Base-by-base conservation (phyloP, 2,888 invertebrate genomes). In the Labia minor region DNA sequence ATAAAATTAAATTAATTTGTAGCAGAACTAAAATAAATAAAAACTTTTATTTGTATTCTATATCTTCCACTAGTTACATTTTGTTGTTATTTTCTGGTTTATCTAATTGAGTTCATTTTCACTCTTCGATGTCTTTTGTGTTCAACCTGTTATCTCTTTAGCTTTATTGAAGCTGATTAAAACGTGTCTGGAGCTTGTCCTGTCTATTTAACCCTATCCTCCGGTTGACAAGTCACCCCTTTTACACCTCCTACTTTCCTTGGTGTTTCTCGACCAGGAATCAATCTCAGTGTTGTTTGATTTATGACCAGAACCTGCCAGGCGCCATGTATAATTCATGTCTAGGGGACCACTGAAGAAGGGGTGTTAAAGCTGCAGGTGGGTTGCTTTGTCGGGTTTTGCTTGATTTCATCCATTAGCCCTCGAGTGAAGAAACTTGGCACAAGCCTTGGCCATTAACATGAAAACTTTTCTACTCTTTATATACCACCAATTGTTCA, bases 241-340 rank as follows among this genome's bases (percentile, higher is more conserved):
- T 26, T 26, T 26, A 26, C 26, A 26, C 49, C 49, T 49, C 49
- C 26, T 6, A 6, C 26, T 26, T 26, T 26, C 26, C 4, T 26
- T 26, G 26, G 26, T 26, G 26, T 26, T 49, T 49, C 49, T 49
- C 49, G 49, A 14, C n/a, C 49, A 49, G 49, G 49, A 49, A 49
- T 49, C 49, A 49, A 49, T 49, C 49, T 49, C 49, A 14, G 49
- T 16, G 49, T 2, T 49, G 49, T 49, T 49, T 49, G 49, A 49
- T 49, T 49, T 49, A 49, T 49, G 49, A 49, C 49, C 49, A 49
- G 49, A 49, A 16, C n/a, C 49, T 49, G 49, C n/a, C 49, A 49
- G 49, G 49, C 49, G 49, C 49, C 49, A 49, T 49, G 49, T 49
- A 49, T 49, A 49, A 49, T 49, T 49, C 49, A 49, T 49, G 49